Conservation (phyloP, 1,140 invertebrate genomes). For the Lysiphlebus fabarum region DNA sequence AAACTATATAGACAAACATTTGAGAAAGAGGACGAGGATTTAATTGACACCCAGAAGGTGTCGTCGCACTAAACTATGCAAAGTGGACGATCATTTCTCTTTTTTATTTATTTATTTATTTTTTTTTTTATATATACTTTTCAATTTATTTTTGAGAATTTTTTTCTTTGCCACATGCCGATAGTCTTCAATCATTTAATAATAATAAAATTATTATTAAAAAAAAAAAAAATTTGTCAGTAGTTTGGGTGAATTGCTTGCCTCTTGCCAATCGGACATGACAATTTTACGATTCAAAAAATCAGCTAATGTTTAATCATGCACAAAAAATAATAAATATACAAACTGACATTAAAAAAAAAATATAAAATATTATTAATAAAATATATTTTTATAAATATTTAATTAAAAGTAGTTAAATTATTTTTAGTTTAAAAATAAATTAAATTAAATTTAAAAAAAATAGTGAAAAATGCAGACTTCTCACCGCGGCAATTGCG, state of each 20-base stretch:
- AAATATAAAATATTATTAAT: too few species aligned
- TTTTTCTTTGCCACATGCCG: conserved; percentile 2
- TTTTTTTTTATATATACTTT: conserved; percentile 13
- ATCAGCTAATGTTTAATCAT: conserved; percentile 2
- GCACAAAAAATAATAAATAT: too few species aligned
- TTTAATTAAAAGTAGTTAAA: too few species aligned
- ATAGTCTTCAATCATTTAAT: conserved; percentile 1
- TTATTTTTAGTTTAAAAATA: too few species aligned
- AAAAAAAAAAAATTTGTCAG: background rate
- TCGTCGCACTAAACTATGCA: conserved; percentile 49
- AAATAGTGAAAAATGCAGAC: conserved; percentile 54
- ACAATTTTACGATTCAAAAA: conserved; percentile 17
- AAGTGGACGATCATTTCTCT: conserved; percentile 33
- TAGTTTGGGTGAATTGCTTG: conserved; percentile 2
- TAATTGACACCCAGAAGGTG: conserved; percentile 48
- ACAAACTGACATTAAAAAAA: too few species aligned
- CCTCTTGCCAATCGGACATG: conserved; percentile 13
- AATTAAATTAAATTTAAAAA: too few species aligned
- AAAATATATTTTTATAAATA: too few species aligned
- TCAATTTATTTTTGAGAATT: background rate
- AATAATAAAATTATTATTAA: background rate
- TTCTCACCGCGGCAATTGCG: conserved; percentile 49
- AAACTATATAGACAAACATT: conserved; percentile 3
- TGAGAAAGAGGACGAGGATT: conserved; percentile 31
- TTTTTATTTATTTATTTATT: conserved; percentile 15